Evolutionary conservation across 2,888 invertebrate species (phyloP).

Genomic region (Suillia variegata): DNA sequence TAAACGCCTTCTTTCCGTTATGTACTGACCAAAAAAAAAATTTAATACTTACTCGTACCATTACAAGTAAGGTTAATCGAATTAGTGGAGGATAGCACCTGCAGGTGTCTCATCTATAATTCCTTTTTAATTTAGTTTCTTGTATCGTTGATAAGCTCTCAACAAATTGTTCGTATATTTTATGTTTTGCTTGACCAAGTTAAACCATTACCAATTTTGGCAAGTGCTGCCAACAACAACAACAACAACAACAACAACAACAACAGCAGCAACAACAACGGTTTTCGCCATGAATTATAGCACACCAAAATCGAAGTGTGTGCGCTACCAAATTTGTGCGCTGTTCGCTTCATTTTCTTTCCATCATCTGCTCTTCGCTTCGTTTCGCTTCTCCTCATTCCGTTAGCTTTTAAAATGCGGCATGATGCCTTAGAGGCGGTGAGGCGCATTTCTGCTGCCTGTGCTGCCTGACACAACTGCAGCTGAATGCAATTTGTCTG

Average conservation of each 20-base stretch:
- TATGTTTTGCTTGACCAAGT: not conserved
- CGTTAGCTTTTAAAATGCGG: not conserved
- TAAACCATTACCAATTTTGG: not conserved
- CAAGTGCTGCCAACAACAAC: conserved; percentile 10
- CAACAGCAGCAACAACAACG: conserved; percentile 19
- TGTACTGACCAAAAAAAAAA: no score
- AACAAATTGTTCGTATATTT: not conserved
- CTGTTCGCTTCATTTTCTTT: no score
- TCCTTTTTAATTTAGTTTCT: not conserved
- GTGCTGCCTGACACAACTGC: conserved; percentile 17
- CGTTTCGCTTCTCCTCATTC: not conserved
- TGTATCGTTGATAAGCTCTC: not conserved
- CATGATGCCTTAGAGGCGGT: not conserved
- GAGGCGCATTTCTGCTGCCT: no score
- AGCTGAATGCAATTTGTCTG: conserved; percentile 38
- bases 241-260: no score
- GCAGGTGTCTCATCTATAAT: not conserved
- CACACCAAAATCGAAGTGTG: conserved; percentile 37
- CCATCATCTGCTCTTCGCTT: no score
- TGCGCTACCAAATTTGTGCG: conserved; percentile 4
- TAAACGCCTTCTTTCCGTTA: no score
- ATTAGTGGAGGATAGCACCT: not conserved
- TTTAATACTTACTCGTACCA: no score
- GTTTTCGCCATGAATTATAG: conserved; percentile 49
- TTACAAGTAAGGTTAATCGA: no score